Evolutionary conservation across 2,888 invertebrate genomes (phyloP), one percentile per base, ranked within the genome.

Genomic region (Drosophila setosimentum): DNA sequence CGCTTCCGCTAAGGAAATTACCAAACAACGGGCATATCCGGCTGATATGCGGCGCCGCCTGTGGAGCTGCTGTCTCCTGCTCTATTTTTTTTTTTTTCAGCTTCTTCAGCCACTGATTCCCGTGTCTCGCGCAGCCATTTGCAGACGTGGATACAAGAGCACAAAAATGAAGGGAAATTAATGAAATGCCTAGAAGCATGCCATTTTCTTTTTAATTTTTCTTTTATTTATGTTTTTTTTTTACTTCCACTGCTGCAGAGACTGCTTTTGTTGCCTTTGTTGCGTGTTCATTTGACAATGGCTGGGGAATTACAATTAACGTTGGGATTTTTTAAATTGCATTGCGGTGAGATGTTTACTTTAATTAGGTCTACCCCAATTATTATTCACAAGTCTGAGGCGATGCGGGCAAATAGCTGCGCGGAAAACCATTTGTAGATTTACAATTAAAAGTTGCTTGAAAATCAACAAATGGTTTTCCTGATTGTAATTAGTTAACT

Each of bases 1-100:
- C 71, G 76, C 82, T 82, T 87, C 86, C 86, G 88, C 76, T 83
- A 80, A 86, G 86, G 86, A 86, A 86, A 86, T 86, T 86, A 78
- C 86, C 86, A 87, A 86, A 86, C 86, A 86, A 86, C 82, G 83
- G 83, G 78, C 86, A 86, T 80, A 78, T 86, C 86, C 86, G 88
- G 88, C 80, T 66, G 80, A 85, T 87, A 78, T 87, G 83, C 76
- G 72, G 50, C 84, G 87, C 85, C 83, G 87, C 85, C 81, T 81
- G 74, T 77, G 78, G 81, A 70, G 70, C 72, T 78, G 53, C 67
- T 67, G 65, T 33, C 60, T 60, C 63, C 63, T 21, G 24, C 57
- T 13, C 27, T 13, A 6, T 21, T 27, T 24, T 53, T 35, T 54
- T 32, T 32, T 18, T 49, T 33, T 24, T 53, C 27, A 55, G 37